Base-by-base conservation (phyloP, 2,113 vertebrate species). In the Eupsittula cactorum region DNA sequence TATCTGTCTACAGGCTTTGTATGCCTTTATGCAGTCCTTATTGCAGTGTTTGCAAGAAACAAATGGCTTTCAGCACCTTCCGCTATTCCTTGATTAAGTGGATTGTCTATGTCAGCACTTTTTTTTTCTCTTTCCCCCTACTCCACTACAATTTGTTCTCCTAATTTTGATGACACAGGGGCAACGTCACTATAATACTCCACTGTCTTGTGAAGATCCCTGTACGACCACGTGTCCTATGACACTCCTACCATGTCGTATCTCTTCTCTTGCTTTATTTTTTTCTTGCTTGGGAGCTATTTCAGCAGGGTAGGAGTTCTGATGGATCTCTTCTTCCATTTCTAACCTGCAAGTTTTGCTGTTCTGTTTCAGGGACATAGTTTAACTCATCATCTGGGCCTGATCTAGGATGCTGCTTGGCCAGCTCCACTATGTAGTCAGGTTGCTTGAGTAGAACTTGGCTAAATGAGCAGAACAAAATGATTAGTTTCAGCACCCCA, bases 401-500 rank as follows among this genome's bases (percentile, higher is more conserved):
- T 64, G 39, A 91, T 71, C 60, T 64, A 78, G 86, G 60, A 35
- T 86, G 39, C 42, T 55, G 18, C 77, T 88, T 93, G 88, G 50
- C 33, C 46, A 78, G 20, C 57, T 89, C 15, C 44, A 42, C 23
- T 78, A 6, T 33, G 20, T 29, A 92, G 80, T 68, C 80, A 68
- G 47, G 27, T 84, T 94, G 33, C 59, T 70, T 27, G 86, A 74
- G 41, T 60, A 84, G 83, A 94, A 71, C 73, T 89, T 91, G 83
- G 33, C 80, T 96, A 83, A 96, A 88, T 41, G 86, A 86, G 47
- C 77, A 95, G 73, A 92, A 87, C 39, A 63, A 95, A 93, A 94
- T 88, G 1, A 93, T 91, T 93, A 92, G 68, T 42, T 92, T 81
- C 4, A 3, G 18, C 83, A 88, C 25, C n/a, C 35, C 23, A 94